phyloP scores from a whole-genome alignment of 2,113 vertebrate genomes.

The Pseudorectes ferrugineus region DNA sequence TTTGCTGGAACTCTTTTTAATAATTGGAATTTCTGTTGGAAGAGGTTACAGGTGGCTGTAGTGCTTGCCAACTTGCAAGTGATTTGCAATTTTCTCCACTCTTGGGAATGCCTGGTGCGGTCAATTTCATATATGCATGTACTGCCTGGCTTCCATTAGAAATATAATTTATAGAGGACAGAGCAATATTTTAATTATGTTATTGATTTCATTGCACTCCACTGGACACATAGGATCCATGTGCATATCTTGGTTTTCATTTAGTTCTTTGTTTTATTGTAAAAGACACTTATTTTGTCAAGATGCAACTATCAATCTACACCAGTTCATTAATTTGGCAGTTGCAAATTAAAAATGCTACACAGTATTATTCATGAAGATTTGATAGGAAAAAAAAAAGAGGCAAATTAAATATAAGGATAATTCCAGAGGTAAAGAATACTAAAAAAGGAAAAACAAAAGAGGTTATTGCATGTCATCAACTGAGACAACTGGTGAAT shows the following conservation, averaged over 20 bases:
- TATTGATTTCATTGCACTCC: background rate
- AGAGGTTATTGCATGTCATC: background rate
- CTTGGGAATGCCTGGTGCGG: conserved; percentile 5
- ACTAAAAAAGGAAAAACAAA: background rate
- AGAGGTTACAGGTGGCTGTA: conserved; percentile 36
- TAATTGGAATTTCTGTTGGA: conserved; percentile 50
- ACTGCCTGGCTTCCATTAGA: conserved; percentile 9
- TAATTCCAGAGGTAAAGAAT: background rate
- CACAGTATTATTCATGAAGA: background rate
- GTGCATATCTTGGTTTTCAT: background rate
- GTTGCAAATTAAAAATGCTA: background rate
- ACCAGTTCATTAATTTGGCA: background rate
- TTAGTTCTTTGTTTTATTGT: background rate
- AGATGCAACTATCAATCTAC: background rate
- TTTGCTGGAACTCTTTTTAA: conserved; percentile 9
- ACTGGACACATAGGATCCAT: background rate
- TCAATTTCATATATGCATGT: conserved; percentile 16
- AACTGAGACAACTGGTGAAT: background rate
- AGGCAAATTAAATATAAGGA: background rate
- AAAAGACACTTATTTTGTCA: background rate
- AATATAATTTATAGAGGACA: conserved; percentile 7
- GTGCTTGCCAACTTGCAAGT: conserved; percentile 20
- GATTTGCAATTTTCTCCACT: conserved; percentile 25
- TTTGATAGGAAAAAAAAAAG: background rate
- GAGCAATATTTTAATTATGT: conserved; percentile 8